Evolutionary conservation across 2,113 vertebrate species (phyloP), one percentile per base, ranked within the genome.

Genomic region (Lepus americanus): DNA sequence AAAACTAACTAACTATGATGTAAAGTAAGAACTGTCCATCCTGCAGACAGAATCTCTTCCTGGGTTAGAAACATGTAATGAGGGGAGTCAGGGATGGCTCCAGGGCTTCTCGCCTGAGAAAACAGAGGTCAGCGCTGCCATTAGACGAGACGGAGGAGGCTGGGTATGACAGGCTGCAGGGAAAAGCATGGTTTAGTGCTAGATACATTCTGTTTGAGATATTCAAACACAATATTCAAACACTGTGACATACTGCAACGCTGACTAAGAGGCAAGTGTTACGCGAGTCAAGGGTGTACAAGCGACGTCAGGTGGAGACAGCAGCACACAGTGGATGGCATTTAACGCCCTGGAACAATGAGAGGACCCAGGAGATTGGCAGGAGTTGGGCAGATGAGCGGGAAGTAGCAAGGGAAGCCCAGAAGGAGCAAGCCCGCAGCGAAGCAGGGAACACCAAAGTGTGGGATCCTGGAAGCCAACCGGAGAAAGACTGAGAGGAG

Each of bases 81-180:
- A 79, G 11, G 81, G 63, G 72, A 39, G 22, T 51, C 33, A 31
- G 8, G 44, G 51, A 29, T 27, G 36, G 36, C 29, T 78, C 69
- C 29, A 87, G 83, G 11, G 5, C 66, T 85, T 88, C 90, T 88
- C 61, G 9, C 6, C 25, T 76, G 63, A 93, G 83, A 84, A 93
- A 72, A 49, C 0, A 16, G 64, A 49, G 61, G 49, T 29, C 0
- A 33, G 25, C 49, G 31, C 73, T 55, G 27, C 55, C 36, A 44
- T 0, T 8, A 31, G 59, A 0, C 27, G 73, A 93, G 49, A 79
- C 10, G 12, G 10, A 79, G 25, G 87, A 66, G n/a, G 20, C 29
- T 53, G 11, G 1, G 23, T 22, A 23, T 59, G 31, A 17, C 77
- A 51, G 27, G 27, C 6, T 33, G 39, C 20, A 9, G 22, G 39